Conservation (phyloP, 2,797 vertebrate genomes). For the Thaleichthys pacificus region DNA sequence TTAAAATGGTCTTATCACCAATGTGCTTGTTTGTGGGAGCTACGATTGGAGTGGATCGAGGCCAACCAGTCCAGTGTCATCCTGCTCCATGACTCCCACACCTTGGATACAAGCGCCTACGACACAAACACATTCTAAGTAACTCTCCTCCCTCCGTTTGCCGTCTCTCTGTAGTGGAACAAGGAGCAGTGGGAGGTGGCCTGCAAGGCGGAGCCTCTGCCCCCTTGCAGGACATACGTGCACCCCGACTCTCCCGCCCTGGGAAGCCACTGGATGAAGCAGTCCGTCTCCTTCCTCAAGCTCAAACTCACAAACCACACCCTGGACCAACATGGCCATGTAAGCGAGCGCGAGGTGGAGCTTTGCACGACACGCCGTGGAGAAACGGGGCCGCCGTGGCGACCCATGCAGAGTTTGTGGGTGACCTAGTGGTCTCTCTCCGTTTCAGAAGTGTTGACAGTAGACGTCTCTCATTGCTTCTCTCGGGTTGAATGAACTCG, state of each 20-base stretch:
- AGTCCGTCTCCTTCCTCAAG: conserved; percentile 84
- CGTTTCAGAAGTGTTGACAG: too few species aligned
- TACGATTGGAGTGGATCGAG: too few species aligned
- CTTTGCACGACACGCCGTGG: too few species aligned
- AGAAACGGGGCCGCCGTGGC: too few species aligned
- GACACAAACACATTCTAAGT: not conserved
- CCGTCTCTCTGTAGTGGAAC: conserved; percentile 78
- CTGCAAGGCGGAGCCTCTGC: conserved; percentile 86
- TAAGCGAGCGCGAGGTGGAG: conserved; percentile 47
- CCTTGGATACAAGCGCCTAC: not conserved
- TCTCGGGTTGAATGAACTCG: not conserved
- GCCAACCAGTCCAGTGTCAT: too few species aligned
- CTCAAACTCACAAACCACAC: conserved; percentile 93
- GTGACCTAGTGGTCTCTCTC: too few species aligned
- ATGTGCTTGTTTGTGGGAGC: not conserved
- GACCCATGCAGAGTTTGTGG: too few species aligned
- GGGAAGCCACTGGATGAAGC: conserved; percentile 91
- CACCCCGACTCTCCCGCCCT: conserved; percentile 87
- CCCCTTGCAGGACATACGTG: conserved; percentile 81
- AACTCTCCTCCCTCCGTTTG: not conserved
- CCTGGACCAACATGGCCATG: conserved; percentile 86
- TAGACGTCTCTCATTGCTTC: too few species aligned
- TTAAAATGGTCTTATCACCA: too few species aligned
- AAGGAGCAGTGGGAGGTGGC: conserved; percentile 87
- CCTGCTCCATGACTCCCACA: too few species aligned